phyloP scores from a whole-genome alignment of 2,113 vertebrate species.

The Zosterops japonicus region DNA sequence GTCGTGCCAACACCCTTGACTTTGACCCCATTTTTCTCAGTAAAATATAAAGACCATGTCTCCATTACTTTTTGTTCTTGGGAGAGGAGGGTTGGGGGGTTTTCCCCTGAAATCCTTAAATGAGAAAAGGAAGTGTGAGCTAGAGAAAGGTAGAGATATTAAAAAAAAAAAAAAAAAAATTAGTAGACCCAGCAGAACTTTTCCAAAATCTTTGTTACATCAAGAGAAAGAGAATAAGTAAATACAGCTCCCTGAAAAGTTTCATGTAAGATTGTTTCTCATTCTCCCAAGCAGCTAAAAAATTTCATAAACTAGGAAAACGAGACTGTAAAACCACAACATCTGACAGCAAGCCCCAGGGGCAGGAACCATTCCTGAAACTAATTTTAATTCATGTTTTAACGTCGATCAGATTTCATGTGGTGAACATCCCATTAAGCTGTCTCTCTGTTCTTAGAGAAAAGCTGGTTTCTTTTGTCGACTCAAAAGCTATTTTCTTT shows the following conservation, averaged over 20 bases:
- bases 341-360: constrained; percentile 51
- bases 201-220: constrained; percentile 5
- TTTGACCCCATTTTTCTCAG: constrained; percentile 2
- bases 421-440: constrained; percentile 39
- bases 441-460: constrained; percentile 50
- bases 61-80: neutral
- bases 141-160: neutral
- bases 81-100: neutral
- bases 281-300: constrained; percentile 44
- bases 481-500: constrained; percentile 45
- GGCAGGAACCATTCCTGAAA: constrained; percentile 44
- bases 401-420: constrained; percentile 56
- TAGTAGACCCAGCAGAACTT: neutral
- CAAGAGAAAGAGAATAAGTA: constrained; percentile 8
- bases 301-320: constrained; percentile 58
- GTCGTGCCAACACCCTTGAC: constrained; percentile 41
- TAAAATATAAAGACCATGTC: neutral
- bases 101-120: neutral
- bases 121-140: neutral
- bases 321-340: constrained; percentile 34
- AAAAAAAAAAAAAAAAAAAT: neutral
- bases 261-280: constrained; percentile 18
- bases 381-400: constrained; percentile 64
- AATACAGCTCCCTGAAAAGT: neutral
- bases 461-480: constrained; percentile 38